Conservation (phyloP, 2,888 invertebrate species). For the Epinotia brunnichana region DNA sequence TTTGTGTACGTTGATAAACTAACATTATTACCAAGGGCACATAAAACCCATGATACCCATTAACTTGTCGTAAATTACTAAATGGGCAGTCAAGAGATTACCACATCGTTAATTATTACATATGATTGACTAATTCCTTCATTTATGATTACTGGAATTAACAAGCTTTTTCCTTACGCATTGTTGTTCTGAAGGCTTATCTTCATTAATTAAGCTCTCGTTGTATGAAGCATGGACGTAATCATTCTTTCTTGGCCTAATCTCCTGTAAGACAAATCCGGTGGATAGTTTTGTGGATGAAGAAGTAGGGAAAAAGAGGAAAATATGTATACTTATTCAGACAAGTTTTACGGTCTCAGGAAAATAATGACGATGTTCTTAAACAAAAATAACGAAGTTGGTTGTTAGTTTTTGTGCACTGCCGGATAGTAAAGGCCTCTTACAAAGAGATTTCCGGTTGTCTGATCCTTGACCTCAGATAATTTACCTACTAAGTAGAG, state of each 20-base stretch:
- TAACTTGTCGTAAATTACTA: slow-evolving; percentile 2
- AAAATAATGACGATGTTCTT: slow-evolving; percentile 14
- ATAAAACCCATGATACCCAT: slow-evolving; percentile 8
- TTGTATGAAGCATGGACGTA: slow-evolving; percentile 8
- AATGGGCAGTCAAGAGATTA: slow-evolving; percentile 2
- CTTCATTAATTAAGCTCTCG: slow-evolving; percentile 23
- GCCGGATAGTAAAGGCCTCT: background rate
- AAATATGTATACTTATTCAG: background rate
- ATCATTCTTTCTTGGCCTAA: slow-evolving; percentile 22
- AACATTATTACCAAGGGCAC: background rate
- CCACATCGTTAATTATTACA: slow-evolving; percentile 12
- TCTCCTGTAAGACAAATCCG: slow-evolving; percentile 10
- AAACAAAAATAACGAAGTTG: slow-evolving; percentile 13
- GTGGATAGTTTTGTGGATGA: slow-evolving; percentile 3
- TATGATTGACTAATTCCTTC: slow-evolving; percentile 25
- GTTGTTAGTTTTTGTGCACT: slow-evolving; percentile 5
- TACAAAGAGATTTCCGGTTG: background rate
- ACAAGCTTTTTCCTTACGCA: slow-evolving; percentile 18
- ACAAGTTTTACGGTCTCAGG: background rate
- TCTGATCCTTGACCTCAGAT: background rate
- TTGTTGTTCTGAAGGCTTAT: slow-evolving; percentile 31
- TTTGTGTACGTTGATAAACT: too few species aligned
- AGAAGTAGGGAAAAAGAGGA: background rate
- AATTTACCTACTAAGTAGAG: background rate
- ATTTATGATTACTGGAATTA: slow-evolving; percentile 19